A percentile compares a stretch with the other conserved stretches of the same genome.
Evolutionary conservation across 2,797 vertebrate genomes (phyloP).

Genomic region (Rhinichthys osculus): DNA sequence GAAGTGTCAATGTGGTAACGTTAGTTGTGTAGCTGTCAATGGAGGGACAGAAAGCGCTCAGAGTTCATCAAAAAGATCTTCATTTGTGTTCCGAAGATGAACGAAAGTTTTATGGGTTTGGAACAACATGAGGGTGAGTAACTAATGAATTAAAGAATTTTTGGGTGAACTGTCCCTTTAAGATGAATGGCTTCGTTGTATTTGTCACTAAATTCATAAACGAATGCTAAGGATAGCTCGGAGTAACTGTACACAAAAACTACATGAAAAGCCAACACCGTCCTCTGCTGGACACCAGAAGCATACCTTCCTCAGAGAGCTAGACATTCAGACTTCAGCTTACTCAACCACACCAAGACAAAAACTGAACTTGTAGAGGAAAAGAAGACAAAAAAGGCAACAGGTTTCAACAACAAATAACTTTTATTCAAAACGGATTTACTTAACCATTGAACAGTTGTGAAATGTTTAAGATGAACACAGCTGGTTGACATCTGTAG

Average conservation of each 20-base stretch:
- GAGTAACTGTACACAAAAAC: not conserved
- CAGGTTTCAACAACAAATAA: conserved; percentile 34
- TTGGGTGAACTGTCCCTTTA: not conserved
- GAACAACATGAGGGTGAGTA: too few relatives aligned
- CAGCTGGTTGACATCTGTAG: conserved; percentile 36
- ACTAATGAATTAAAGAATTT: too few relatives aligned
- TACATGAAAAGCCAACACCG: not conserved
- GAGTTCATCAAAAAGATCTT: too few relatives aligned
- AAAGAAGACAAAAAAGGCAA: not conserved
- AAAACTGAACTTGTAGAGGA: not conserved
- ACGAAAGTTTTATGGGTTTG: too few relatives aligned
- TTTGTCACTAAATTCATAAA: not conserved
- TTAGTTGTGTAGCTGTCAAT: too few relatives aligned
- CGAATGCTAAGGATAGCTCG: too few relatives aligned
- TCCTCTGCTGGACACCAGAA: conserved; percentile 8
- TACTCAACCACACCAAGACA: not conserved
- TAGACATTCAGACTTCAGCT: not conserved
- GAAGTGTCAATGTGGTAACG: too few relatives aligned
- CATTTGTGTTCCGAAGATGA: too few relatives aligned
- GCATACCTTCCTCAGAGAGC: not conserved
- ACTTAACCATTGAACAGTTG: conserved; percentile 52
- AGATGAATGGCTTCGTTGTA: not conserved
- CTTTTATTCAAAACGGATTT: conserved; percentile 54
- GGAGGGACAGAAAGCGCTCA: too few relatives aligned
- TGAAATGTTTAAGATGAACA: conserved; percentile 50